Evolutionary conservation across 2,113 vertebrate genomes (phyloP).

Genomic region (Poeciliopsis retropinna): DNA sequence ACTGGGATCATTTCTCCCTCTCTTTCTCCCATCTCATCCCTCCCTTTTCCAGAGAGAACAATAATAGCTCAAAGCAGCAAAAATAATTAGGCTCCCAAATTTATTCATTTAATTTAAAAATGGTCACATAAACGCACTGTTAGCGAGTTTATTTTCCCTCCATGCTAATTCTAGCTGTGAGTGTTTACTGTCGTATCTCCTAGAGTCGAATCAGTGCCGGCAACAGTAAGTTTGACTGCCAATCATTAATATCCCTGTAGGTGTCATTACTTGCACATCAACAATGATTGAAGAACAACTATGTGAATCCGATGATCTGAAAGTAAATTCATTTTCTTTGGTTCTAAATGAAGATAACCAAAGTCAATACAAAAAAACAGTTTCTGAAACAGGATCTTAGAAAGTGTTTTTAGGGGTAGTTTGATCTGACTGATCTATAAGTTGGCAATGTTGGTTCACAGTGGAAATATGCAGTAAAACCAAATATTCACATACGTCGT

Average conservation of each 20-base stretch:
- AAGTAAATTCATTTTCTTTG: background rate
- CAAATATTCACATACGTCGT: background rate
- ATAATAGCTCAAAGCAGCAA: conserved; percentile 78
- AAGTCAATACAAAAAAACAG: background rate
- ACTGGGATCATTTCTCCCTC: conserved; percentile 58
- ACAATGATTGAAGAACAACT: background rate
- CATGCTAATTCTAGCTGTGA: conserved; percentile 68
- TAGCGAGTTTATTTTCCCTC: conserved; percentile 46
- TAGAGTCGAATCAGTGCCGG: conserved; percentile 44
- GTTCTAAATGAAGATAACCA: background rate
- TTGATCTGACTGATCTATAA: background rate
- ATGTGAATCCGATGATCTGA: background rate
- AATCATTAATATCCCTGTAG: conserved; percentile 56
- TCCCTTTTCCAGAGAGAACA: conserved; percentile 59
- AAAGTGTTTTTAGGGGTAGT: background rate
- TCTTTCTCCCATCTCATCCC: conserved; percentile 38
- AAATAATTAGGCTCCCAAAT: conserved; percentile 78
- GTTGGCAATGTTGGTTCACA: background rate
- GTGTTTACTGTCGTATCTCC: conserved; percentile 69
- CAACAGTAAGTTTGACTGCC: conserved; percentile 52
- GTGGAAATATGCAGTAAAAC: background rate
- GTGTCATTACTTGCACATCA: conserved; percentile 35
- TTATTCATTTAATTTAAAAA: conserved; percentile 80
- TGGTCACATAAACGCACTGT: conserved; percentile 41
- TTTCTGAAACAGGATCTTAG: background rate